Conservation (phyloP, 2,888 invertebrate species). For the Lithophane semibrunnea region DNA sequence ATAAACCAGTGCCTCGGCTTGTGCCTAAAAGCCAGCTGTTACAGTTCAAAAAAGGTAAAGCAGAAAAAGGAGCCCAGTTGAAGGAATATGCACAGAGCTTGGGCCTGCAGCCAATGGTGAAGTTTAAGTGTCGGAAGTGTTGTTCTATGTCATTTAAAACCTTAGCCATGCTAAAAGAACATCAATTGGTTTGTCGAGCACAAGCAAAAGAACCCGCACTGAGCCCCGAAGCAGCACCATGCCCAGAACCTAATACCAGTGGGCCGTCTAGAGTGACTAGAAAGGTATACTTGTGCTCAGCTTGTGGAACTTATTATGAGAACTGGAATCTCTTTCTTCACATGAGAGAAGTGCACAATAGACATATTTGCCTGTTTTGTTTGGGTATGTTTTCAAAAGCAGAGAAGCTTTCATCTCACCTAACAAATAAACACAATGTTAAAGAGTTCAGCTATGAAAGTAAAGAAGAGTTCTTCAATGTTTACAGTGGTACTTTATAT, state of each 20-base stretch:
- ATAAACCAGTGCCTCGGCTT: conserved; percentile 87
- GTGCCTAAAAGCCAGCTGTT: conserved; percentile 87
- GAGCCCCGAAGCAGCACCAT: conserved; percentile 82
- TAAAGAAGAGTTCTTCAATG: conserved; percentile 92
- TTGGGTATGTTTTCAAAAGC: conserved; percentile 95
- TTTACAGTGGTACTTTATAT: conserved; percentile 93
- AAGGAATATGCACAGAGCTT: conserved; percentile 93
- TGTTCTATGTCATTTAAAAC: conserved; percentile 92
- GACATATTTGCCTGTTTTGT: conserved; percentile 96
- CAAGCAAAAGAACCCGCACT: conserved; percentile 84
- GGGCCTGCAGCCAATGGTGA: conserved; percentile 93
- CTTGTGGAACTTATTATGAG: conserved; percentile 96
- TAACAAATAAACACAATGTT: conserved; percentile 94
- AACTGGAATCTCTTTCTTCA: conserved; percentile 96
- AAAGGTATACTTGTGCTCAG: conserved; percentile 95
- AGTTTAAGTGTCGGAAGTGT: conserved; percentile 94
- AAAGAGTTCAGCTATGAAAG: conserved; percentile 92
- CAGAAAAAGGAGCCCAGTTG: conserved; percentile 83
- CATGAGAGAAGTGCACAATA: conserved; percentile 95
- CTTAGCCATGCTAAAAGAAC: conserved; percentile 92
- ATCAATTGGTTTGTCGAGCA: conserved; percentile 91
- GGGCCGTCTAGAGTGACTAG: conserved; percentile 92
- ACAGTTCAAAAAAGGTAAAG: conserved; percentile 87
- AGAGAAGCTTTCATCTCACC: conserved; percentile 94
- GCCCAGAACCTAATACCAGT: conserved; percentile 78